Evolutionary conservation across 1,140 invertebrate genomes (phyloP), one percentile per base, ranked within the genome.

Genomic region (Teleogryllus occipitalis): DNA sequence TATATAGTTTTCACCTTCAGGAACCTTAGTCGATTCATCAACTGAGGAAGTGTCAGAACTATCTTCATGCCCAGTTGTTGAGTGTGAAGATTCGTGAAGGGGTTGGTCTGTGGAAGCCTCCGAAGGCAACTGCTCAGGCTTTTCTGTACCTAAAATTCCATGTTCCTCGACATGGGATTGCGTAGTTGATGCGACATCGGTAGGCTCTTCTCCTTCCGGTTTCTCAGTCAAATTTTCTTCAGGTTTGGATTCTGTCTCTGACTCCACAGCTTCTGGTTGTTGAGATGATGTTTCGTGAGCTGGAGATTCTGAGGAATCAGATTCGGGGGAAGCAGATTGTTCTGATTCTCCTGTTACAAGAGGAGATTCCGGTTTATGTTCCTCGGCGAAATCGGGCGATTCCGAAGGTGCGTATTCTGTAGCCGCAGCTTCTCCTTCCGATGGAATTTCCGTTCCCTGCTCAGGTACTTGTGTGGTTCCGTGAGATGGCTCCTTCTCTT

Each of bases 391-490:
- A 65, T 65, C 54, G 54, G 54, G 54, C 10, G 54, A 3, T 10
- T 65, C 10, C 18, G 54, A 18, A 65, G 54, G 54, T 10, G 18
- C 54, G 0, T 65, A 2, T 3, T 65, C 54, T 65, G 54, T 18
- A 65, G 7, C 39, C 79, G 22, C 82, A 77, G 81, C 74, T 65
- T 81, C 22, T 74, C 81, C 77, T 48, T 75, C 78, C 18, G 27
- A 15, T 22, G 75, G 77, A 46, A 78, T 81, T 65, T 79, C 39
- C 15, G 79, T 39, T 39, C 27, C 27, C 27, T 39, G 27, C 27
- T 39, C 27, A 39, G 27, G 27, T 2, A 39, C 27, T 5, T 39
- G 27, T 39, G 27, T 39, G 27, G 27, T 39, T 39, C 27, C 27
- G 1, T 39, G 77, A 65, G 54, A 65, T 18, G 10, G 54, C 18